Evolutionary conservation across 2,797 vertebrate species (phyloP).

Genomic region (Rhodeus uyekii): DNA sequence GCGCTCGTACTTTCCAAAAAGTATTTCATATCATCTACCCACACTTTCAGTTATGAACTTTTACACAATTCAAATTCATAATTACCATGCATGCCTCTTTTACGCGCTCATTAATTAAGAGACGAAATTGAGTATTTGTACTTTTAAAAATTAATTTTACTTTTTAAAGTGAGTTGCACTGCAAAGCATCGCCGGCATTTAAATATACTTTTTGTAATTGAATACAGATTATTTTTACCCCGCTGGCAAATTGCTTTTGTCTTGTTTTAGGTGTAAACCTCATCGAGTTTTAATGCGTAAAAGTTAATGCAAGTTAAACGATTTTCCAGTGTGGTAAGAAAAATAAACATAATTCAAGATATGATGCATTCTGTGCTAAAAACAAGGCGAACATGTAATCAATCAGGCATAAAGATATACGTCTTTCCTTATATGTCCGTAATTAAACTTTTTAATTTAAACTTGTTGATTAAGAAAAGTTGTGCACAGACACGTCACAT

Average conservation of each 20-base stretch:
- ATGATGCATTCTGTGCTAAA: neutral
- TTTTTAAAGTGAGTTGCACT: neutral
- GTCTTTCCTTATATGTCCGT: neutral
- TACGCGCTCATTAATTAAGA: conserved; percentile 5
- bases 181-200: neutral
- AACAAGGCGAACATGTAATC: neutral
- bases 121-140: neutral
- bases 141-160: neutral
- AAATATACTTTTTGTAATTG: too few relatives aligned
- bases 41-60: conserved; percentile 34
- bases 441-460: neutral
- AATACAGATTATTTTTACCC: neutral
- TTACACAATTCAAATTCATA: neutral
- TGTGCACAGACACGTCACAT: neutral
- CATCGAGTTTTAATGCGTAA: neutral
- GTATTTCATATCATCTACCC: conserved; percentile 34
- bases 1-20: conserved; percentile 33
- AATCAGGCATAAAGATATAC: neutral
- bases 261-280: neutral
- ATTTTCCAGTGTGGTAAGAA: neutral
- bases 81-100: neutral
- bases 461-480: neutral
- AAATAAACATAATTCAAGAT: neutral
- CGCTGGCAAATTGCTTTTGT: neutral
- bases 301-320: conserved; percentile 6